phyloP scores from a whole-genome alignment of 2,888 invertebrate species.

The Melinaea menophilus region DNA sequence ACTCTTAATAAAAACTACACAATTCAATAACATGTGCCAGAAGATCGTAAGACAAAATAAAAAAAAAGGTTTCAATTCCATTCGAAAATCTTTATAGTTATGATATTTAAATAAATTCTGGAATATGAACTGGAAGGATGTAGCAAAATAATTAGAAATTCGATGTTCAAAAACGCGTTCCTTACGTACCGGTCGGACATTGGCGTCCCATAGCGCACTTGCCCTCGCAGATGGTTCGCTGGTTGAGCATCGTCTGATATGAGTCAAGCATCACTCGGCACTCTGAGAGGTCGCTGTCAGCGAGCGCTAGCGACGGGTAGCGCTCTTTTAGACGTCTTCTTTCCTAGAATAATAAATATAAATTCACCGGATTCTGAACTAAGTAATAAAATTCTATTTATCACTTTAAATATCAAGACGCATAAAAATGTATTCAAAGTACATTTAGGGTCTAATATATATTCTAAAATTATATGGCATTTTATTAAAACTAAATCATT shows the following conservation, averaged over 20 bases:
- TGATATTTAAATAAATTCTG: too few species aligned
- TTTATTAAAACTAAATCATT: too few species aligned
- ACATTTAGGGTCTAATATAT: too few species aligned
- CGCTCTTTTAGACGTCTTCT: conserved; percentile 89
- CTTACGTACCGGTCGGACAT: conserved; percentile 86
- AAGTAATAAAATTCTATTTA: too few species aligned
- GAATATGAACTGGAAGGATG: not conserved
- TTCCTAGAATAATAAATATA: conserved; percentile 76
- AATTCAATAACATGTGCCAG: not conserved
- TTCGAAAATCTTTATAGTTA: not conserved
- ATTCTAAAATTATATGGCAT: too few species aligned
- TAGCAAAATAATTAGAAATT: not conserved
- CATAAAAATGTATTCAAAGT: too few species aligned
- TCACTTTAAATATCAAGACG: too few species aligned
- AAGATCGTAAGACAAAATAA: not conserved
- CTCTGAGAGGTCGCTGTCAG: conserved; percentile 84
- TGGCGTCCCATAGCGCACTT: conserved; percentile 89
- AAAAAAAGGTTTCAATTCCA: not conserved
- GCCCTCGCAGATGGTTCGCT: conserved; percentile 91
- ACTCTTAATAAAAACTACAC: not conserved
- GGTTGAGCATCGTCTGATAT: conserved; percentile 88
- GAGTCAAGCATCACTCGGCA: conserved; percentile 88
- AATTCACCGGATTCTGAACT: not conserved
- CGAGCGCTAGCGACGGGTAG: conserved; percentile 87
- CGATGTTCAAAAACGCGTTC: not conserved